Base-by-base conservation (phyloP, 2,113 vertebrate genomes). In the Hypocryptadius cinnamomeus region DNA sequence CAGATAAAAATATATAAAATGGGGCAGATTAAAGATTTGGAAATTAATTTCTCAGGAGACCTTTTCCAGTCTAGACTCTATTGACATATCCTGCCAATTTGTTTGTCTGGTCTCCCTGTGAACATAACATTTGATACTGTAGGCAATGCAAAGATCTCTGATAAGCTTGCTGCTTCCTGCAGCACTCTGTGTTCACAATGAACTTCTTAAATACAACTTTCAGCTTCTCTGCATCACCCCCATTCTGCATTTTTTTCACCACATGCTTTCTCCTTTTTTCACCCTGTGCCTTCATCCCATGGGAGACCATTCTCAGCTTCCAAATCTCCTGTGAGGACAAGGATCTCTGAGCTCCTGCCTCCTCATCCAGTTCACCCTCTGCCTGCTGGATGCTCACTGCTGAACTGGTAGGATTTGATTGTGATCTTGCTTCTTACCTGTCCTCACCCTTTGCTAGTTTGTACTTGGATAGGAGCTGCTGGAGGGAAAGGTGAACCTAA, bases 161-260 rank as follows among this genome's bases (percentile, higher is more conserved):
- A 92, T 94, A 95, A 94, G 69, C 45, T 90, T 61, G 63, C 63
- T 84, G 17, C 77, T 96, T 96, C 92, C 95, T 90, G 51, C 60
- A 93, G 80, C 37, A 42, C 77, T 85, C 37, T 15, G 5, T 53
- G 40, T 27, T 88, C 81, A 85, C 85, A 77, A 24, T 56, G 64
- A 35, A 44, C 64, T 70, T 70, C 44, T 77, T 11, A 83, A 77
- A 44, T 15, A 28, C 40, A 33, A 24, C 56, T 56, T 63, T 5
- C 56, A 77, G 35, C 48, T 76, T 71, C 48, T 80, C 42, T 87
- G 30, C 45, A 18, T 72, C 5, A 1, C 33, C n/a, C 15, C 24
- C 13, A 5, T 60, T 63, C 39, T 86, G 39, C 14, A 4, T 15
- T 24, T 51, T 63, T 69, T 74, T 61, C 39, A 79, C 45, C 66